Percentiles rank a stretch among this genome's conserved stretches.
These are phyloP conservation scores for Cheirogaleus major DNA, from an alignment of 2,797 vertebrate genomes.

Conservation along the genomic window DNA sequence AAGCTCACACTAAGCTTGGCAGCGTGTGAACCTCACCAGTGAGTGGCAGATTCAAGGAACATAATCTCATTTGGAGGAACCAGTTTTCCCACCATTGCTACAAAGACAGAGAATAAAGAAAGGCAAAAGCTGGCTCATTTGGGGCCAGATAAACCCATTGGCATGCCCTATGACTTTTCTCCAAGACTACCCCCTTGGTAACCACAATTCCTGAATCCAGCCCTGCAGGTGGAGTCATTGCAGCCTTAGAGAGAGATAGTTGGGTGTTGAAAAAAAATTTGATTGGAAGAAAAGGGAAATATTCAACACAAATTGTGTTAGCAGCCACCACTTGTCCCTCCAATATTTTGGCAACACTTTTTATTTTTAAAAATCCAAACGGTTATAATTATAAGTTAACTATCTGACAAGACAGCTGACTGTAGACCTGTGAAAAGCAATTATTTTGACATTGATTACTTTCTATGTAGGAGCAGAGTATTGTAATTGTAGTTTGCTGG, in stretches of 20 bases:
- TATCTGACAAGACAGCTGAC: constrained; percentile 81
- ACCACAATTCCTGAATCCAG: fast-evolving
- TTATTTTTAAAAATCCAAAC: constrained; percentile 67
- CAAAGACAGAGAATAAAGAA: constrained; percentile 3
- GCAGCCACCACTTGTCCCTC: constrained; percentile 52
- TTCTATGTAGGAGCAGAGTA: constrained; percentile 67
- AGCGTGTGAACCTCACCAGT: fast-evolving
- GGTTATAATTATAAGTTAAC: constrained; percentile 82
- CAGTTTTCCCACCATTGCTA: neutral
- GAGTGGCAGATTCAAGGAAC: neutral
- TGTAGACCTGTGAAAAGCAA: constrained; percentile 82
- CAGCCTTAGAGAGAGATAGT: neutral
- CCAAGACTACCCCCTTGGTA: neutral
- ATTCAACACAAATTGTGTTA: neutral
- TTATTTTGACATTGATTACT: constrained; percentile 85
- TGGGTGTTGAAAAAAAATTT: neutral
- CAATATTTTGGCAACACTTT: constrained; percentile 61
- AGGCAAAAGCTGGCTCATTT: neutral
- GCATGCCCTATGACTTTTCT: neutral
- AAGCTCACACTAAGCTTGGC: neutral
- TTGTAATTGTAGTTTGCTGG: constrained; percentile 72
- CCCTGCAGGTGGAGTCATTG: fast-evolving
- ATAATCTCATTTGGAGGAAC: neutral
- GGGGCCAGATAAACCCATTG: neutral
- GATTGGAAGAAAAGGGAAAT: neutral